These are phyloP conservation scores for Ophion slaviceki DNA, from an alignment of 2,888 invertebrate genomes.

Conservation along the genomic window DNA sequence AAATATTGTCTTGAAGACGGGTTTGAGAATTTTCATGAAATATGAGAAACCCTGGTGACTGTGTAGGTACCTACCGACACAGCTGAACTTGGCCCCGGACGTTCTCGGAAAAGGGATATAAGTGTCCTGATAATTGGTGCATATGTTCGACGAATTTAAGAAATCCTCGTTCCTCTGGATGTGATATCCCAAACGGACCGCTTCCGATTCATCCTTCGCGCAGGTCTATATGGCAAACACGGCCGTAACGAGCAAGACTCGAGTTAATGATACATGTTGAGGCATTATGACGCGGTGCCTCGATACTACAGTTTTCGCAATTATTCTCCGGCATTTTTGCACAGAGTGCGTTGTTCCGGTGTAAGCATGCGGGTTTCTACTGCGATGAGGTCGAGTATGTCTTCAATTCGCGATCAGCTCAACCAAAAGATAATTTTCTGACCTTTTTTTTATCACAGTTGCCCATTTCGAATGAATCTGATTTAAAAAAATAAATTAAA, in stretches of 20 bases:
- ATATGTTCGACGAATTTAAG: slow-evolving; percentile 79
- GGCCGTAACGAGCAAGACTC: neutral
- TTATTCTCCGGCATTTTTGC: too few species aligned
- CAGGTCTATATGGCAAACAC: slow-evolving; percentile 74
- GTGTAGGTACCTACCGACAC: slow-evolving; percentile 86
- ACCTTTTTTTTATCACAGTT: too few species aligned
- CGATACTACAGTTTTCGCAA: too few species aligned
- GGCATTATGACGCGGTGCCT: too few species aligned
- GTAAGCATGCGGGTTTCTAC: too few species aligned
- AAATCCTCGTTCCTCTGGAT: slow-evolving; percentile 80
- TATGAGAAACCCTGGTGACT: neutral
- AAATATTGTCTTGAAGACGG: neutral
- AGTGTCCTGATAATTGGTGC: slow-evolving; percentile 86
- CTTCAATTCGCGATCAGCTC: too few species aligned
- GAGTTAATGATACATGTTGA: neutral
- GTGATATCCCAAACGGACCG: slow-evolving; percentile 77
- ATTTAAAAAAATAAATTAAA: too few species aligned
- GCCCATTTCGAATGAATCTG: too few species aligned
- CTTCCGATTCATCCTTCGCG: slow-evolving; percentile 80
- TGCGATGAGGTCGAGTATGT: too few species aligned
- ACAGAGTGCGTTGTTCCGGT: too few species aligned
- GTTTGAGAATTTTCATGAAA: neutral
- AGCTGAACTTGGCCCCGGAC: slow-evolving; percentile 96
- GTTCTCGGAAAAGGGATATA: slow-evolving; percentile 97
- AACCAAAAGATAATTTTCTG: too few species aligned